A percentile compares a stretch with the other conserved stretches of the same genome.
Evolutionary conservation across 2,797 vertebrate genomes (phyloP).

Genomic region (Acrossocheilus wenchowensis): DNA sequence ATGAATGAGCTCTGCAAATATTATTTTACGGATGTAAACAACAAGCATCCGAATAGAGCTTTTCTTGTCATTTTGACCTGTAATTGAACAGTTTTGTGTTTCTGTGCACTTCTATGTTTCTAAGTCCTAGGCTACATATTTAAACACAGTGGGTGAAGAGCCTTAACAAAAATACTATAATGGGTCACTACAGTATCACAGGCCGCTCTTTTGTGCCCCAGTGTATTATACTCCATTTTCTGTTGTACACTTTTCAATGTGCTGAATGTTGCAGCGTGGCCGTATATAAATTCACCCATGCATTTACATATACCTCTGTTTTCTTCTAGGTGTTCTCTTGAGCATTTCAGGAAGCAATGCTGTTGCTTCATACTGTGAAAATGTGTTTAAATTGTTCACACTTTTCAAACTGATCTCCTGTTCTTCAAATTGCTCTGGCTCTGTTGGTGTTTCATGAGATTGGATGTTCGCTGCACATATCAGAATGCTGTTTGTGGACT

Average conservation of each 20-base stretch:
- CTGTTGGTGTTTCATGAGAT: neutral
- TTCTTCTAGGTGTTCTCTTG: neutral
- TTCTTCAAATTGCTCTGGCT: neutral
- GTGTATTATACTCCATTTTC: neutral
- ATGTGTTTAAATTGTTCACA: neutral
- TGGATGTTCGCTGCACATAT: neutral
- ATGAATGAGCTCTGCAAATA: neutral
- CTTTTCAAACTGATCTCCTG: neutral
- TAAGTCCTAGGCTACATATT: neutral
- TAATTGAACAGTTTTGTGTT: neutral
- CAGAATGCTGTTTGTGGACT: neutral
- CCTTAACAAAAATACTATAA: neutral
- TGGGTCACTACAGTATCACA: neutral
- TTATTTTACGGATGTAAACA: neutral
- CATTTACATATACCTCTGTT: neutral
- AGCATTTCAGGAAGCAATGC: neutral
- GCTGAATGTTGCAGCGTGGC: neutral
- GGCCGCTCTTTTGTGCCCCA: neutral
- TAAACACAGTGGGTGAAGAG: neutral
- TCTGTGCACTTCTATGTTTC: neutral
- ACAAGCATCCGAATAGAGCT: neutral
- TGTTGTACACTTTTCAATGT: neutral
- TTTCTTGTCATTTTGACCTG: neutral
- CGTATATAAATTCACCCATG: neutral
- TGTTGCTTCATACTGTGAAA: slow-evolving; percentile 5